Conservation (phyloP, 2,113 vertebrate species). For the Xenopus tropicalis region DNA sequence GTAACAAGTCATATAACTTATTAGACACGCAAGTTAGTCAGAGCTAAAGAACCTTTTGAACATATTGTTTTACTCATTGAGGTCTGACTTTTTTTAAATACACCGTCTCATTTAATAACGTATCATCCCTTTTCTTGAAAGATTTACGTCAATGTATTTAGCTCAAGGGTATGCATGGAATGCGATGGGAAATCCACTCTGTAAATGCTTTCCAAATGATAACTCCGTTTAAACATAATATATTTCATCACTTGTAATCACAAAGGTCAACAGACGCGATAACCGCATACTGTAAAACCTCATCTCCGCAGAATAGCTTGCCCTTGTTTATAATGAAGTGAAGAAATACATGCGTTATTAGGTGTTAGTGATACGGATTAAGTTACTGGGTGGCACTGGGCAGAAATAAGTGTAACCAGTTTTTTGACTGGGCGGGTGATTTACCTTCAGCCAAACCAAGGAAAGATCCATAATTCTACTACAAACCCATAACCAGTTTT, state of each 20-base stretch:
- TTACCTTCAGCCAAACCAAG: too few relatives aligned
- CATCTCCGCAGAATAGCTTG: neutral
- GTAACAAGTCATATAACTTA: too few relatives aligned
- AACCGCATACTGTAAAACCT: neutral
- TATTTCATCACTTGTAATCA: neutral
- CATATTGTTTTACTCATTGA: too few relatives aligned
- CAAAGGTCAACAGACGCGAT: neutral
- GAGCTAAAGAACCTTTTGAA: too few relatives aligned
- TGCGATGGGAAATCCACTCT: too few relatives aligned
- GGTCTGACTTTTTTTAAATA: too few relatives aligned
- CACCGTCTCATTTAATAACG: too few relatives aligned
- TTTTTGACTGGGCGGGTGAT: neutral
- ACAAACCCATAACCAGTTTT: too few relatives aligned
- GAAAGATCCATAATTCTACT: too few relatives aligned
- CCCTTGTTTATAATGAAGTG: neutral
- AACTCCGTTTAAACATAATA: neutral
- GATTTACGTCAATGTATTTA: neutral
- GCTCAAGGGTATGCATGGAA: neutral
- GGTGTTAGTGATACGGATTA: neutral
- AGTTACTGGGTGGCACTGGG: neutral
- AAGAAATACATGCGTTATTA: neutral
- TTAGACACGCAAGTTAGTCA: too few relatives aligned
- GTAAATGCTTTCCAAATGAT: neutral
- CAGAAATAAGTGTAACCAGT: neutral
- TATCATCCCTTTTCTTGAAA: neutral